phyloP scores from a whole-genome alignment of 2,113 vertebrate species.

The Elaphurus davidianus region DNA sequence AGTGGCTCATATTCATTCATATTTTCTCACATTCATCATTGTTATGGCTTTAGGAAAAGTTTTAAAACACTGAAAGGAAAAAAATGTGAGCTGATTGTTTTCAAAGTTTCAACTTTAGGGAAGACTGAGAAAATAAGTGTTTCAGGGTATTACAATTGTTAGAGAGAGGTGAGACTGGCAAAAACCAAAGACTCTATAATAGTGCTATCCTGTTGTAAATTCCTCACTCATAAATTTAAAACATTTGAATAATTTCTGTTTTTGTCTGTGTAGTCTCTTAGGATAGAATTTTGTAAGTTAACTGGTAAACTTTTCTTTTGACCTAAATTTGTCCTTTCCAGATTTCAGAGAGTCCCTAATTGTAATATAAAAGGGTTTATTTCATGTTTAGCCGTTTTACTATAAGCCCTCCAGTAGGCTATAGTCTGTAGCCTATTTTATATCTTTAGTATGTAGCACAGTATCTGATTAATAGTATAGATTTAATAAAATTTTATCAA shows the following conservation, averaged over 20 bases:
- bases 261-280: background rate
- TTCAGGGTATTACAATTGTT: background rate
- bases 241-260: constrained; percentile 23
- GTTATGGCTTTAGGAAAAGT: background rate
- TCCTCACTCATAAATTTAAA: background rate
- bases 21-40: background rate
- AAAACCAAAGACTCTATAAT: background rate
- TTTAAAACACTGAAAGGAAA: background rate
- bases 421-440: background rate
- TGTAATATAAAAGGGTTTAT: background rate
- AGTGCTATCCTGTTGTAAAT: constrained; percentile 12
- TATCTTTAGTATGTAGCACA: background rate
- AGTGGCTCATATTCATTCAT: background rate
- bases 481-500: background rate
- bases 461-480: background rate
- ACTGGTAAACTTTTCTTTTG: background rate
- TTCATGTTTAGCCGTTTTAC: background rate
- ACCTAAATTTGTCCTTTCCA: constrained; percentile 22
- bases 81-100: constrained; percentile 1
- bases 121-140: background rate
- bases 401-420: background rate
- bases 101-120: background rate
- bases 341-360: background rate
- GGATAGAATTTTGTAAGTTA: background rate
- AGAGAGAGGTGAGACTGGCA: background rate